These are phyloP conservation scores for Noctua janthe DNA, from an alignment of 2,888 invertebrate genomes.

Conservation along the genomic window DNA sequence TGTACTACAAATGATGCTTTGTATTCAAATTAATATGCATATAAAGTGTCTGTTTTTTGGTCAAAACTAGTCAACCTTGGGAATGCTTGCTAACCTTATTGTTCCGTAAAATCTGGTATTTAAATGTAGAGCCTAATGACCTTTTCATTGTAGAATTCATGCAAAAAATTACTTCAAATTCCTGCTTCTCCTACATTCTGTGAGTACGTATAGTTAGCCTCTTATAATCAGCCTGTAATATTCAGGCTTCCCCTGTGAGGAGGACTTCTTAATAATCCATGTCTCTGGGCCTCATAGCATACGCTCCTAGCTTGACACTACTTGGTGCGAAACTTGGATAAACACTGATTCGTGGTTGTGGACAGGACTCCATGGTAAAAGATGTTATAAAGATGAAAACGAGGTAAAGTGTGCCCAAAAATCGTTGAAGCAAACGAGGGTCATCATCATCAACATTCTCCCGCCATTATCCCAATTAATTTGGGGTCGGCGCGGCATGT, in stretches of 20 bases:
- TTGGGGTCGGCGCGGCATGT: not conserved
- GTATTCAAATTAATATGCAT: slow-evolving; percentile 40
- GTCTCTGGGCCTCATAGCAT: not conserved
- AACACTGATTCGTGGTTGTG: not conserved
- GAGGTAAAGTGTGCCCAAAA: not conserved
- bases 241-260: not conserved
- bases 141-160: too few species aligned
- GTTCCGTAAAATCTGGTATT: slow-evolving; percentile 20
- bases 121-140: slow-evolving; percentile 14
- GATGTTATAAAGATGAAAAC: not conserved
- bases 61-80: not conserved
- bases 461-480: not conserved
- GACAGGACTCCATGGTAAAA: not conserved
- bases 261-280: not conserved
- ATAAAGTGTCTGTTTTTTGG: not conserved
- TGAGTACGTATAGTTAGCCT: not conserved
- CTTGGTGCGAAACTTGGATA: not conserved
- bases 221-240: not conserved
- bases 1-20: slow-evolving; percentile 10
- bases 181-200: not conserved
- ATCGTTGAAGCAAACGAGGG: not conserved
- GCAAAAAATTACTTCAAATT: not conserved
- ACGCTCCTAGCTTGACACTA: not conserved
- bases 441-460: not conserved
- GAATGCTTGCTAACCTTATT: not conserved